Evolutionary conservation across 1,140 invertebrate species (phyloP).

Genomic region (Procambarus clarkii): DNA sequence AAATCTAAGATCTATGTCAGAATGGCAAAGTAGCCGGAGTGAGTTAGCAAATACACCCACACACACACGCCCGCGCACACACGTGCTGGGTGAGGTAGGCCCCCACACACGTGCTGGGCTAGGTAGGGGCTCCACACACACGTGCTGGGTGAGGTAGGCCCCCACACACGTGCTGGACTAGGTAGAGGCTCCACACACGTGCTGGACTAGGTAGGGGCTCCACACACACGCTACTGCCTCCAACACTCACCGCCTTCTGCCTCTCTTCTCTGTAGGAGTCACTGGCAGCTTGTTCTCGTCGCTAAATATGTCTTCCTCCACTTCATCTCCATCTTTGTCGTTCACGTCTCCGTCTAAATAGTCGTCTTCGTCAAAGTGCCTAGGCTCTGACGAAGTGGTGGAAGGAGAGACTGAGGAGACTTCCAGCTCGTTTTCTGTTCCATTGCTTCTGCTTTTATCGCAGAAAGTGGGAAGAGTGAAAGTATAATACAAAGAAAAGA

Average conservation of each 20-base stretch:
- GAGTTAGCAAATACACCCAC: not conserved
- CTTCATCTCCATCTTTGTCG: constrained; percentile 11
- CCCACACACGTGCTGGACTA: not conserved
- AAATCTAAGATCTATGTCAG: not conserved
- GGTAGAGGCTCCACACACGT: not conserved
- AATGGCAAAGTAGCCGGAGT: not conserved
- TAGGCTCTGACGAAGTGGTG: constrained; percentile 44
- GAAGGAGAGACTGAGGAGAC: constrained; percentile 48
- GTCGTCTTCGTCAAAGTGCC: constrained; percentile 38
- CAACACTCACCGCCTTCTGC: constrained; percentile 49
- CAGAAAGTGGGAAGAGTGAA: constrained; percentile 4
- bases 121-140: not conserved
- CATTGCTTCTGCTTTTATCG: not conserved
- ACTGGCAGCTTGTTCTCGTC: constrained; percentile 18
- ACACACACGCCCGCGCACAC: not conserved
- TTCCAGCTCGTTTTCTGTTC: constrained; percentile 44
- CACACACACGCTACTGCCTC: constrained; percentile 10
- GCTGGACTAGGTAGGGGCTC: not conserved
- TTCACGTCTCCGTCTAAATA: constrained; percentile 44
- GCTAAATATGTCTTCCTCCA: constrained; percentile 42
- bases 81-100: too few relatives aligned
- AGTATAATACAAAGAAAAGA: not conserved
- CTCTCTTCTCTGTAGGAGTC: not conserved
- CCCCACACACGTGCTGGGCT: not conserved
- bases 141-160: too few relatives aligned